Evolutionary conservation across 2,888 invertebrate species (phyloP), one percentile per base, ranked within the genome.

Genomic region (Epistrophe eligans): DNA sequence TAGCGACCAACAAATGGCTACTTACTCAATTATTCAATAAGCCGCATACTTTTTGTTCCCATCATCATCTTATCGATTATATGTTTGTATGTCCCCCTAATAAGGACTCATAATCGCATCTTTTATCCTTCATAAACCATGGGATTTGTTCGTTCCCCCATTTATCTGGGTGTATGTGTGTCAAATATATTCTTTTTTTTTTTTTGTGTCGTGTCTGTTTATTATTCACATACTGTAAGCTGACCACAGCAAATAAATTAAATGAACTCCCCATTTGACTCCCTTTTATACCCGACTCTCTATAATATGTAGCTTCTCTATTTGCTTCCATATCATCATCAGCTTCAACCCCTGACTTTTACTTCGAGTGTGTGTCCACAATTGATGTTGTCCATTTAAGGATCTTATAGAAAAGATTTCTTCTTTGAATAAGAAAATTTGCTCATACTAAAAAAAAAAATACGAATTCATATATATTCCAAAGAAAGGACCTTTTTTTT

Each of bases 21-120:
- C 82, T 87, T 82, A 87, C n/a, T 82, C 85, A 87, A 87, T 87
- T 82, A 87, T 87, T 87, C 82, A 79, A 82, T 87, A 83, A 87
- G 71, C 79, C 82, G 72, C 71, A 71, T 77, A 58, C 79, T 72
- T 67, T 73, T 67, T 77, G 80, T 60, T 17, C 38, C n/a, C 60
- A 55, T 58, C 60, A 55, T 58, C 35, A 17, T 60, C 79, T 84
- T 83, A 83, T 82, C 82, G 79, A 87, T 87, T 82, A 24, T 40
- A 9, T 24, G 85, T 71, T 82, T 87, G 15, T 40, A 11, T 24
- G 85, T 72, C 76, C 73, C 77, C 87, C 79, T 87, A 87, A 87
- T 79, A 87, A 83, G 76, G 82, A 79, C 55, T 87, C 87, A 87
- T 87, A 87, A 87, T 82, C 82, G 55, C 79, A 82, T 82, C 85